Base-by-base conservation (phyloP, 2,888 invertebrate genomes). In the Osmoderma eremita region DNA sequence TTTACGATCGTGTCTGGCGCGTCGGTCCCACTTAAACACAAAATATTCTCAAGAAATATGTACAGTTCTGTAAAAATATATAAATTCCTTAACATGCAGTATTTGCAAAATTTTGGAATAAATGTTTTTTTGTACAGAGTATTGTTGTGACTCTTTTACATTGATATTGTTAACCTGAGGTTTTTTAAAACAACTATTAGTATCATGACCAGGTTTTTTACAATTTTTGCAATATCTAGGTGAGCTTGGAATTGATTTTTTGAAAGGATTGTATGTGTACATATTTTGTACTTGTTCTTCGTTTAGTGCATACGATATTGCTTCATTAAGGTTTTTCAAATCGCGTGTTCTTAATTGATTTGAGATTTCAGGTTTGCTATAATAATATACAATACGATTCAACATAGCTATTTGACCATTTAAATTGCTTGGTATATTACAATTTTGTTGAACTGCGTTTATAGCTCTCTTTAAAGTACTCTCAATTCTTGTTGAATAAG, bases 221-320 rank as follows among this genome's bases (percentile, higher is more conserved):
- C 65, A 65, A 54, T 41, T 15, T 39, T 65, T 2, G 41, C 54
- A 65, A 10, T n/a, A 13, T 63, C 18, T 63, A 42, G 24, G 42
- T 42, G 36, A 24, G 13, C 8, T 22, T 20, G 15, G 15, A 45
- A 48, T 62, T 48, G 13, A 48, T 36, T 39, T 49, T 15, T 30
- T 62, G 62, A 24, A 45, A 62, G 18, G 22, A 17, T 24, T 62
- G 13, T 62, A 24, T 4, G 15, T 13, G n/a, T 62, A 45, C 8
- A 45, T 45, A 18, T 56, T 38, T 13, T 36, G 13, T 67, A 74
- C 73, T 51, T 72, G 71, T 70, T 76, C 75, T 71, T 77, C 75
- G 0, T 72, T 74, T 51, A 74, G 63, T 0, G 76, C 75, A 12
- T 72, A 70, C 30, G 75, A 72, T 12, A 78, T 69, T 0, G 76